These are phyloP conservation scores for Micropterix aruncella DNA, from an alignment of 2,888 invertebrate species.

Conservation along the genomic window DNA sequence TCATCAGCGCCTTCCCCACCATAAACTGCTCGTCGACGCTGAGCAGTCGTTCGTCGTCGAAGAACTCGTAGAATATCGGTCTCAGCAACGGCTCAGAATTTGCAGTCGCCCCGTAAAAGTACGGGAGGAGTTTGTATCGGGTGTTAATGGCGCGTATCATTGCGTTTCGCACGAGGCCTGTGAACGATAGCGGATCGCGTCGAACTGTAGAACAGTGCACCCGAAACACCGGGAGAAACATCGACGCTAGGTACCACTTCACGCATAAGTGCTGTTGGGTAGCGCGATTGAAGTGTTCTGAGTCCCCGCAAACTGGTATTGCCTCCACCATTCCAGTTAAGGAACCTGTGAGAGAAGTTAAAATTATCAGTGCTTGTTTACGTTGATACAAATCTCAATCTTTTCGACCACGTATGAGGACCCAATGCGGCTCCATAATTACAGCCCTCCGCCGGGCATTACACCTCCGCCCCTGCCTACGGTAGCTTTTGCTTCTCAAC, in stretches of 20 bases:
- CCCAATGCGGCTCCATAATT: no score
- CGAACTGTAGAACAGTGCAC: constrained; percentile 27
- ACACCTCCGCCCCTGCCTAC: no score
- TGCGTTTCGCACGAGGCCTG: constrained; percentile 24
- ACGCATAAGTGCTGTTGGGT: constrained; percentile 39
- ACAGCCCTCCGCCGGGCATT: no score
- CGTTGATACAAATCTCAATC: no score
- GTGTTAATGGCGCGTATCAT: constrained; percentile 29
- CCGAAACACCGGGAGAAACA: constrained; percentile 45
- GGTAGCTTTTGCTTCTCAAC: no score
- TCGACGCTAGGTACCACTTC: constrained; percentile 54
- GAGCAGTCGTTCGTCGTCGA: constrained; percentile 26
- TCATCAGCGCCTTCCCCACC: constrained; percentile 42
- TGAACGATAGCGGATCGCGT: constrained; percentile 32
- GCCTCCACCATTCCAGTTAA: constrained; percentile 36
- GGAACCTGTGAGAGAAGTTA: no score
- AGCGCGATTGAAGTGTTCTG: constrained; percentile 22
- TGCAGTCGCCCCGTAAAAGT: constrained; percentile 39
- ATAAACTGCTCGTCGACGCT: constrained; percentile 41
- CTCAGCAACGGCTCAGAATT: constrained; percentile 36
- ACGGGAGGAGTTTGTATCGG: constrained; percentile 39
- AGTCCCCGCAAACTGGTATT: constrained; percentile 42
- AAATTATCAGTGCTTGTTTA: no score
- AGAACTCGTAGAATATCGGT: constrained; percentile 51
- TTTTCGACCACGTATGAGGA: no score